A percentile compares a stretch with the other conserved stretches of the same genome.
Evolutionary conservation across 2,888 invertebrate species (phyloP).

Genomic region (Apamea sordens): DNA sequence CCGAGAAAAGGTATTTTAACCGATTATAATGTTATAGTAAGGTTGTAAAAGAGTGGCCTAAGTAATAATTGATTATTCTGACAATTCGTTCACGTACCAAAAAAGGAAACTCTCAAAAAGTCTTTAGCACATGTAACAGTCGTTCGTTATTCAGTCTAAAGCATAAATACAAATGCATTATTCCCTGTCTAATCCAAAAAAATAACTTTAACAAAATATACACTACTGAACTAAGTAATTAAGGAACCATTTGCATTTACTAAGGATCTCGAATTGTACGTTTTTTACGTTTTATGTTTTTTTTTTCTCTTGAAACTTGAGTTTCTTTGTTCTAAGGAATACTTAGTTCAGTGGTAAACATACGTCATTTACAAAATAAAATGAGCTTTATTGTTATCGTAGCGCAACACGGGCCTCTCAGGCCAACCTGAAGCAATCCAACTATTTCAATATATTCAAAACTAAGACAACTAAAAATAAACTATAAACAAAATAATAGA

Average conservation of each 20-base stretch:
- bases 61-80: conserved; percentile 44
- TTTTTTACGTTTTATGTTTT: background rate
- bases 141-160: conserved; percentile 81
- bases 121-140: conserved; percentile 84
- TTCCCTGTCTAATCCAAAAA: conserved; percentile 76
- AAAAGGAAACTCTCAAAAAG: conserved; percentile 76
- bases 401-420: conserved; percentile 32
- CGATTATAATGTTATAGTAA: conserved; percentile 18
- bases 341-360: conserved; percentile 42
- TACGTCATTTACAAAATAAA: conserved; percentile 45
- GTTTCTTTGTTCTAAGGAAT: conserved; percentile 8
- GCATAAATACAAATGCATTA: conserved; percentile 81
- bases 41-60: conserved; percentile 51
- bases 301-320: background rate
- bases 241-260: background rate
- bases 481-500: conserved; percentile 61
- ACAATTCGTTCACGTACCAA: conserved; percentile 54
- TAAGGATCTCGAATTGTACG: background rate
- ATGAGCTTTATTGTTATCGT: conserved; percentile 44
- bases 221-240: conserved; percentile 48
- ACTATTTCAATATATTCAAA: conserved; percentile 52
- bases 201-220: conserved; percentile 24
- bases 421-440: conserved; percentile 34
- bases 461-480: conserved; percentile 53
- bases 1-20: conserved; percentile 29